phyloP scores from a whole-genome alignment of 2,888 invertebrate species.

The Papilio demoleus region DNA sequence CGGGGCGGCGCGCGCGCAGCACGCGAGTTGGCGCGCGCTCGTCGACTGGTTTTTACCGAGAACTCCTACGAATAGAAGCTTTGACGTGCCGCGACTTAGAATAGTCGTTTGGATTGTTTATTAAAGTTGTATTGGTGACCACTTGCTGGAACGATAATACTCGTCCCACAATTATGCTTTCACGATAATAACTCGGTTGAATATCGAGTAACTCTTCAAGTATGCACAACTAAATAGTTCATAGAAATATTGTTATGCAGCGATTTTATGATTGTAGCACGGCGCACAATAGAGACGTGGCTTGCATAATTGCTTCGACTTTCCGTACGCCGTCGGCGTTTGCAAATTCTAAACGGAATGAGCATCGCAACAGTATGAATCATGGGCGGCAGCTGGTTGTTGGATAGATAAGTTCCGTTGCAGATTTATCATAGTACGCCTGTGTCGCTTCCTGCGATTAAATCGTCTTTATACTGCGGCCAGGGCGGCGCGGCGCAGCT shows the following conservation, averaged over 20 bases:
- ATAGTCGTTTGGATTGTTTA: constrained; percentile 60
- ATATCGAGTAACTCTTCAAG: not conserved
- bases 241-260: constrained; percentile 38
- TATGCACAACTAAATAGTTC: constrained; percentile 28
- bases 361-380: constrained; percentile 67
- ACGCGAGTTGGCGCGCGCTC: constrained; percentile 79
- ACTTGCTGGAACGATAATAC: constrained; percentile 29
- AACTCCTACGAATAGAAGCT: constrained; percentile 77
- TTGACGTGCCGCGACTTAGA: constrained; percentile 74
- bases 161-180: constrained; percentile 21
- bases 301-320: constrained; percentile 48
- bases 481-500: constrained; percentile 43
- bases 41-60: constrained; percentile 73
- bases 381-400: constrained; percentile 66
- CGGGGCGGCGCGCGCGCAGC: constrained; percentile 63
- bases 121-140: constrained; percentile 62
- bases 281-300: constrained; percentile 38
- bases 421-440: constrained; percentile 61
- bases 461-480: constrained; percentile 55
- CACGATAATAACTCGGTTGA: no score
- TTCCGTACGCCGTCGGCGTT: constrained; percentile 44
- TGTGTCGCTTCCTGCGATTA: constrained; percentile 79
- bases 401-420: constrained; percentile 78
- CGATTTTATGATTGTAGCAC: constrained; percentile 39
- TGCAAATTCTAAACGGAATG: constrained; percentile 58